Evolutionary conservation across 2,113 vertebrate genomes (phyloP).

Genomic region (Malurus elegans): DNA sequence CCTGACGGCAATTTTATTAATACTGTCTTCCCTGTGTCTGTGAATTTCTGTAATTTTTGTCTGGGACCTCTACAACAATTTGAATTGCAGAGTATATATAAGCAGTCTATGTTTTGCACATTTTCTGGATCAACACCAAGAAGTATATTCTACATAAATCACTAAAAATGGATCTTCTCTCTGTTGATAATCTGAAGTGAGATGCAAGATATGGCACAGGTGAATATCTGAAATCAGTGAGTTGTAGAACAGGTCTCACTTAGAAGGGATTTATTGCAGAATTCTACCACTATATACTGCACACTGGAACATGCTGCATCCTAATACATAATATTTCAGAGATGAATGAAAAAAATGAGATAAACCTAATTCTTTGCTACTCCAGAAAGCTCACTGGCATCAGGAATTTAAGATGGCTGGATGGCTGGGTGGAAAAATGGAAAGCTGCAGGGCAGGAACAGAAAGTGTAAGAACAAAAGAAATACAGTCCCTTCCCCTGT

Average conservation of each 20-base stretch:
- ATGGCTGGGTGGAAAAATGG: background rate
- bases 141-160: constrained; percentile 30
- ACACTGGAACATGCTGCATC: background rate
- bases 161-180: constrained; percentile 3
- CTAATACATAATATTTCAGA: background rate
- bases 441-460: background rate
- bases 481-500: background rate
- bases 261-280: background rate
- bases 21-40: background rate
- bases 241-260: background rate
- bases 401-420: constrained; percentile 31
- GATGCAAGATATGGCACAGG: constrained; percentile 8
- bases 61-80: background rate
- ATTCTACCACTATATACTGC: background rate
- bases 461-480: background rate
- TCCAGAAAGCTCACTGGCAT: background rate
- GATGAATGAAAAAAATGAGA: background rate
- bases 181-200: background rate
- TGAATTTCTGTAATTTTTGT: background rate
- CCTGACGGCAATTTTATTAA: background rate
- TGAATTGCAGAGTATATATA: background rate
- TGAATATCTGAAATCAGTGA: background rate
- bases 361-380: constrained; percentile 20
- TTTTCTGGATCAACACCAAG: background rate
- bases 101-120: background rate